phyloP scores from a whole-genome alignment of 2,797 vertebrate species.

The Limosa lapponica region DNA sequence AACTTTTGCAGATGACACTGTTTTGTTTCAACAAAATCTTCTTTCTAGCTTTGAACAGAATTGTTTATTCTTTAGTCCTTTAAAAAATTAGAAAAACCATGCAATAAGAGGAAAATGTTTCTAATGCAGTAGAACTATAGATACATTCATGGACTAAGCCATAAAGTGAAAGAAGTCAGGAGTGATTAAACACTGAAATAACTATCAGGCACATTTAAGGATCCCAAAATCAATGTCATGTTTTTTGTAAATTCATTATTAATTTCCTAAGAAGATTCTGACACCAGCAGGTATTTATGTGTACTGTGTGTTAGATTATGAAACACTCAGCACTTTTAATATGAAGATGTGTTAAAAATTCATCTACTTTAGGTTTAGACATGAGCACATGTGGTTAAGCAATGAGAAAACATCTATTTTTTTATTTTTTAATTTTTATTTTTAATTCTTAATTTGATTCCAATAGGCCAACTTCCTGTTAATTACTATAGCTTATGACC shows the following conservation, averaged over 20 bases:
- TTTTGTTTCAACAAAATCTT: background rate
- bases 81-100: background rate
- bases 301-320: background rate
- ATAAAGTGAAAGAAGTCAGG: background rate
- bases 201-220: background rate
- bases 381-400: accelerated
- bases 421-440: background rate
- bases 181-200: background rate
- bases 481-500: background rate
- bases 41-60: background rate
- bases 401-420: background rate
- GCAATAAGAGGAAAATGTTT: background rate
- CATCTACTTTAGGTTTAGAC: background rate
- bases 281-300: background rate
- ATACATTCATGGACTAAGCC: background rate
- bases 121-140: background rate
- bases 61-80: background rate
- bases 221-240: background rate
- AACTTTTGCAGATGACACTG: background rate
- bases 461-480: background rate
- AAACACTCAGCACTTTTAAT: background rate
- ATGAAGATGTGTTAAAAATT: background rate
- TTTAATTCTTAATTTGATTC: background rate
- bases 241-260: background rate
- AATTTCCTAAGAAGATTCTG: background rate